Base-by-base conservation (phyloP, 2,888 invertebrate species). In the Campopleginae sp. region DNA sequence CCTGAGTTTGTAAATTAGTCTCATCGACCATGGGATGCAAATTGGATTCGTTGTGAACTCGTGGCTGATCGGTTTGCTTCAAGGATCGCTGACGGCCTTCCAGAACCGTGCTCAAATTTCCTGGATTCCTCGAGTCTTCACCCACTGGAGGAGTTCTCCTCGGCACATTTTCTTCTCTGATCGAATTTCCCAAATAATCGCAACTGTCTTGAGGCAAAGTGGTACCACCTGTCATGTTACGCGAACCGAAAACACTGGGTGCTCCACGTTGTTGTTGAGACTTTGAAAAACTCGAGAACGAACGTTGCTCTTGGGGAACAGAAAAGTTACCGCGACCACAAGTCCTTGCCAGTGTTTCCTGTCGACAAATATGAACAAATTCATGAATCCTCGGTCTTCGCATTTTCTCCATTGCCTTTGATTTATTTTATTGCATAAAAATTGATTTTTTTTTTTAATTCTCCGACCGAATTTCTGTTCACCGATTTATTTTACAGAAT, bases 201-300 rank as follows among this genome's bases (percentile, higher is more conserved):
- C 91, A 91, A 81, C 90, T 92, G 2, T 92, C 92, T 80, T 90
- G 90, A 8, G 78, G 88, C 4, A 89, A 31, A 3, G 86, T 91
- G 5, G 88, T 91, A 2, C 89, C 90, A 1, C 82, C 89, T 8
- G 89, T 91, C 12, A 85, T 86, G 0, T 87, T 91, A 58, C 88
- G 89, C 14, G 92, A 94, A 94, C 95, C 94, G 94, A 94, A 94
- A 92, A 92, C 90, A 88, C 93, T 92, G 89, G 93, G 85, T 90
- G 93, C 91, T 93, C 94, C 91, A 94, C 94, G 94, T 88, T 94
- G 94, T 5, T 66, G 80, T 89, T 94, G 94, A 1, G 95, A 93
- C 89, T 96, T 93, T 78, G 96, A 95, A 90, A 96, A 92, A 80
- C 95, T 94, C 85, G 95, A 95, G 93, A 96, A 96, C 54, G 95